Percentiles rank a stretch among this genome's conserved stretches.
phyloP scores from a whole-genome alignment of 2,888 invertebrate species.

The Steinernema scapterisci region DNA sequence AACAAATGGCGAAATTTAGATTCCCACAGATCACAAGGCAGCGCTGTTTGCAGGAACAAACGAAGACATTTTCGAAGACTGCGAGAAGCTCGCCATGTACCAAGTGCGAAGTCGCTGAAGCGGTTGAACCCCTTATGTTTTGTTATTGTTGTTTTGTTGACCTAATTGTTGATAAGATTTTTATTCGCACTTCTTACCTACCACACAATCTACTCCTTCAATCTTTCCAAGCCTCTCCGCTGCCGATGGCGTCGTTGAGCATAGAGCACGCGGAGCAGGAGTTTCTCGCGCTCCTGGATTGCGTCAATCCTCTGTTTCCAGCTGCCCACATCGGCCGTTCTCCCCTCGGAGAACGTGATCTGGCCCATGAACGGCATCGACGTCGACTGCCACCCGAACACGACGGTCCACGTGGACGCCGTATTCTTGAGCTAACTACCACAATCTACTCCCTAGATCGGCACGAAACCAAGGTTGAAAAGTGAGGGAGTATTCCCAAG shows the following conservation, averaged over 20 bases:
- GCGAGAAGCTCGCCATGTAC: slow-evolving; percentile 42
- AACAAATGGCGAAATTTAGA: slow-evolving; percentile 30
- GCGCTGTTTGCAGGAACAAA: slow-evolving; percentile 44
- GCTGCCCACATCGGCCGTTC: slow-evolving; percentile 11
- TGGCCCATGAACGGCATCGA: slow-evolving; percentile 39
- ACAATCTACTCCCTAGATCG: neutral
- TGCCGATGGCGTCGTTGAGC: neutral
- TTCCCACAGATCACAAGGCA: slow-evolving; percentile 42
- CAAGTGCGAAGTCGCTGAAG: slow-evolving; percentile 35
- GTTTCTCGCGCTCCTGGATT: neutral
- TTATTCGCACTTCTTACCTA: neutral
- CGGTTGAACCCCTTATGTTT: neutral
- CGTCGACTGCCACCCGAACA: slow-evolving; percentile 35
- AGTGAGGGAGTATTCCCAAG: too few relatives aligned
- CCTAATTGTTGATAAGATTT: neutral
- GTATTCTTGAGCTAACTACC: too few relatives aligned
- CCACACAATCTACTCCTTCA: too few relatives aligned
- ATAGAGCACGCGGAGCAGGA: slow-evolving; percentile 20
- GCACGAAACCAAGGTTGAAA: neutral
- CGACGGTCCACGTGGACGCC: slow-evolving; percentile 74
- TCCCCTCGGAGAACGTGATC: slow-evolving; percentile 25
- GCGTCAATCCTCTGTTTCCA: neutral
- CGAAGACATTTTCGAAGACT: slow-evolving; percentile 48
- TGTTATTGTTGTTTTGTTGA: neutral
- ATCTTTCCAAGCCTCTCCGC: too few relatives aligned